Evolutionary conservation across 2,113 vertebrate species (phyloP).

Genomic region (Corythoichthys haematopterus): DNA sequence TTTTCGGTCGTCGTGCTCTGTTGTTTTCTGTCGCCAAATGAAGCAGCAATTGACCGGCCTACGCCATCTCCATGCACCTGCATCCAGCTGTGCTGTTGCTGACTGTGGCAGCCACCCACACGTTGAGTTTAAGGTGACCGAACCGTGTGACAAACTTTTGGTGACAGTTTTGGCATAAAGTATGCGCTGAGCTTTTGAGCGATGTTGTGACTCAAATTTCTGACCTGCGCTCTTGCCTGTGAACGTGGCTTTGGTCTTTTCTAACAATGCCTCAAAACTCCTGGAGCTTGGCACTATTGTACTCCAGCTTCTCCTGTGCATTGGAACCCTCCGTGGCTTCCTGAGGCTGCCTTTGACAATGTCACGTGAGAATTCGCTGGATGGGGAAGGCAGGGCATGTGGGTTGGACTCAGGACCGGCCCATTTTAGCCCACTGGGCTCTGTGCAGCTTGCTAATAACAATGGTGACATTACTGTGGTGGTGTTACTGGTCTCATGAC

Average conservation of each 20-base stretch:
- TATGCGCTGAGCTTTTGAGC: slow-evolving; percentile 64
- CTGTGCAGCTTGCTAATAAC: slow-evolving; percentile 75
- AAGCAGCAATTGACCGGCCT: slow-evolving; percentile 87
- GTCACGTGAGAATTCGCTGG: slow-evolving; percentile 74
- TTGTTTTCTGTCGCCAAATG: slow-evolving; percentile 65
- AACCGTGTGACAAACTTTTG: slow-evolving; percentile 83
- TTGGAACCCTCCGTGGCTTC: slow-evolving; percentile 74
- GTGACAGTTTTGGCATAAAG: slow-evolving; percentile 79
- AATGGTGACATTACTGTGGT: slow-evolving; percentile 80
- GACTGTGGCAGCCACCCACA: slow-evolving; percentile 59
- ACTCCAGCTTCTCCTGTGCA: slow-evolving; percentile 78
- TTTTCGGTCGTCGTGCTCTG: slow-evolving; percentile 45
- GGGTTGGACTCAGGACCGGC: slow-evolving; percentile 78
- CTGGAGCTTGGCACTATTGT: slow-evolving; percentile 71
- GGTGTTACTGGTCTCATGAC: slow-evolving; percentile 81
- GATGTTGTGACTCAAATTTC: slow-evolving; percentile 63
- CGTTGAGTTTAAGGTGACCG: slow-evolving; percentile 62
- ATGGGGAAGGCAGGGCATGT: slow-evolving; percentile 72
- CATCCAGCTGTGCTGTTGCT: slow-evolving; percentile 71
- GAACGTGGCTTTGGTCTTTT: slow-evolving; percentile 75
- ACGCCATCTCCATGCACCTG: slow-evolving; percentile 77
- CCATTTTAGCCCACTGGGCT: slow-evolving; percentile 84
- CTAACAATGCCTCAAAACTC: slow-evolving; percentile 76
- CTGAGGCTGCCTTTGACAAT: slow-evolving; percentile 76
- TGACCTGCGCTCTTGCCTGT: slow-evolving; percentile 69